phyloP scores from a whole-genome alignment of 2,888 invertebrate species.

The Zaprionus obscuricornis region DNA sequence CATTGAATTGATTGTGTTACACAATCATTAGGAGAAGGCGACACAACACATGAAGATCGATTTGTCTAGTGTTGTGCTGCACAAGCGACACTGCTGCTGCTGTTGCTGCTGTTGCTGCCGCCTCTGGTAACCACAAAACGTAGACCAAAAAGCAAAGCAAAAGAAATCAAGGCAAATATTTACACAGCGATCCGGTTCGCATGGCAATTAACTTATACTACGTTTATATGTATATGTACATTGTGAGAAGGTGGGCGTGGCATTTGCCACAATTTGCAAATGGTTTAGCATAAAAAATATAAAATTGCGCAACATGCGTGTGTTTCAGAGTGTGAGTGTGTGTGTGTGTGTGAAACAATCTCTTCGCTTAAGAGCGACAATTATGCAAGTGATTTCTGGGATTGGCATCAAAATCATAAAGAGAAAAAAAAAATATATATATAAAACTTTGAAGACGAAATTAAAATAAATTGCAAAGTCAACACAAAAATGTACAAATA shows the following conservation, averaged over 20 bases:
- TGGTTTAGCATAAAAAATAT: slow-evolving; percentile 75
- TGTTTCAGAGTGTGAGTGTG: slow-evolving; percentile 10
- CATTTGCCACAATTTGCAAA: slow-evolving; percentile 64
- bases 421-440: slow-evolving; percentile 14
- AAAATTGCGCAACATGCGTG: slow-evolving; percentile 73
- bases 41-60: too few relatives aligned
- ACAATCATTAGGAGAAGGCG: slow-evolving; percentile 55
- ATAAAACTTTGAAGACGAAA: slow-evolving; percentile 29
- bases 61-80: too few relatives aligned
- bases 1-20: slow-evolving; percentile 77
- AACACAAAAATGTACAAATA: too few relatives aligned
- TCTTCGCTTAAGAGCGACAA: slow-evolving; percentile 28
- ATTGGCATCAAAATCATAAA: too few relatives aligned
- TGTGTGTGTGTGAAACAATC: slow-evolving; percentile 9
- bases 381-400: too few relatives aligned
- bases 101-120: too few relatives aligned
- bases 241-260: slow-evolving; percentile 55
- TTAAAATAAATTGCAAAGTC: slow-evolving; percentile 11
- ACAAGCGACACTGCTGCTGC: too few relatives aligned
- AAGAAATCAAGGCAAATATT: slow-evolving; percentile 68
- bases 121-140: not conserved
- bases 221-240: slow-evolving; percentile 5
- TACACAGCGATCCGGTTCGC: slow-evolving; percentile 58
- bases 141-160: slow-evolving; percentile 22
- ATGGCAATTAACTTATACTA: slow-evolving; percentile 66